Base-by-base conservation (phyloP, 2,888 invertebrate species). In the Parnassius glacialis region DNA sequence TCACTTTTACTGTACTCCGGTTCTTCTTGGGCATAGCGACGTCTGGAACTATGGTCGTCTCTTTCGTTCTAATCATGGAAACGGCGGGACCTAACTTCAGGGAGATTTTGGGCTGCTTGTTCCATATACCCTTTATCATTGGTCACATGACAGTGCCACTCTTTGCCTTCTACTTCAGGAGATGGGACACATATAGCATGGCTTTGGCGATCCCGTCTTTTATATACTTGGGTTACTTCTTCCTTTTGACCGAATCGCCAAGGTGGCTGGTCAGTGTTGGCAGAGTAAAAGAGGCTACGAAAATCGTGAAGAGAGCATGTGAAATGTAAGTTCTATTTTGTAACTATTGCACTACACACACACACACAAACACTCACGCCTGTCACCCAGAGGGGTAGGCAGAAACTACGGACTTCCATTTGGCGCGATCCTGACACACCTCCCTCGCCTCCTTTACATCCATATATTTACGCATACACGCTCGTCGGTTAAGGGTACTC, bases 11-110 rank as follows among this genome's bases (percentile, higher is more conserved):
- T 3, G 51, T 93, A 0, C 85, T 94, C 48, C 87, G 96, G 66
- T 95, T 96, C 78, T 76, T 95, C 54, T 92, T 94, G 13, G 96
- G 95, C 0, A 75, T 95, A 61, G 95, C 95, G n/a, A 95, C 95
- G 0, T 95, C 96, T 9, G 97, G 96, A 43, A 95, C 95, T 9
- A 97, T 97, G 95, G 94, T 96, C 52, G 94, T 95, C 53, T 94
- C 94, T 68, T 95, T 95, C 70, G 94, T 95, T 1, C 87, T 95
- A 20, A 84, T 94, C 41, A 94, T 95, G 94, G 95, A 95, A 74
- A 84, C 94, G 0, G 87, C 94, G 9, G 94, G 94, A 0, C 82
- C 89, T 0, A 83, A 84, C 52, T 92, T 89, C 70, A 81, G 93
- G 7, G 93, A 93, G 65, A 67, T 88, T 3, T 71, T 93, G 10